phyloP scores from a whole-genome alignment of 2,888 invertebrate genomes.

The Callosobruchus maculatus region DNA sequence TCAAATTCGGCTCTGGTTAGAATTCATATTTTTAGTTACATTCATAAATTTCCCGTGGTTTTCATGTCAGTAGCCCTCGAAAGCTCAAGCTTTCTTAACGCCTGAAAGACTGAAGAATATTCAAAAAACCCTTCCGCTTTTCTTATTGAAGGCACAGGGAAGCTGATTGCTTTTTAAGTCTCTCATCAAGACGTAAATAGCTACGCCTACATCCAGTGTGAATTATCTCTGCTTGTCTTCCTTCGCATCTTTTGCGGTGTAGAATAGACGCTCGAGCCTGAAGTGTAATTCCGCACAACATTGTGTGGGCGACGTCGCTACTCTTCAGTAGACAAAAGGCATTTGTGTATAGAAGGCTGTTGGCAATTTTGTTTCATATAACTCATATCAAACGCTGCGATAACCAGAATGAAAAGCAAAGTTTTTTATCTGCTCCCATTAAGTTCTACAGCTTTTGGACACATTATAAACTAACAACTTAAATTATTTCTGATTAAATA shows the following conservation, averaged over 20 bases:
- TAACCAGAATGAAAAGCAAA: too few relatives aligned
- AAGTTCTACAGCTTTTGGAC: too few relatives aligned
- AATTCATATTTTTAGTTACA: too few relatives aligned
- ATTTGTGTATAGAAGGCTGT: neutral
- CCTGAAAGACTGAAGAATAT: neutral
- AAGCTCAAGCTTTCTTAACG: neutral
- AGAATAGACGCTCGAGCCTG: neutral
- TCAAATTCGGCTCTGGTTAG: too few relatives aligned
- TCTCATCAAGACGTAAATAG: neutral
- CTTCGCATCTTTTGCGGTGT: neutral
- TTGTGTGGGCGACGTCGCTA: neutral
- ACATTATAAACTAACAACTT: too few relatives aligned
- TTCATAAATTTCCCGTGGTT: too few relatives aligned
- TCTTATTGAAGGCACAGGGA: neutral
- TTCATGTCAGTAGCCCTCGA: too few relatives aligned
- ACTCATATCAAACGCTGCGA: too few relatives aligned
- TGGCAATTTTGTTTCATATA: neutral
- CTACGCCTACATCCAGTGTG: neutral
- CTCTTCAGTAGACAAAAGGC: neutral
- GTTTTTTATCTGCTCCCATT: too few relatives aligned
- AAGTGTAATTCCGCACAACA: neutral
- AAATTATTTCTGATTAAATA: too few relatives aligned
- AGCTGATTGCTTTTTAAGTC: neutral
- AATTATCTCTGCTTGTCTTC: neutral
- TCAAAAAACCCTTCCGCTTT: neutral